Base-by-base conservation (phyloP, 2,888 invertebrate genomes). In the Drosophila lacicola region DNA sequence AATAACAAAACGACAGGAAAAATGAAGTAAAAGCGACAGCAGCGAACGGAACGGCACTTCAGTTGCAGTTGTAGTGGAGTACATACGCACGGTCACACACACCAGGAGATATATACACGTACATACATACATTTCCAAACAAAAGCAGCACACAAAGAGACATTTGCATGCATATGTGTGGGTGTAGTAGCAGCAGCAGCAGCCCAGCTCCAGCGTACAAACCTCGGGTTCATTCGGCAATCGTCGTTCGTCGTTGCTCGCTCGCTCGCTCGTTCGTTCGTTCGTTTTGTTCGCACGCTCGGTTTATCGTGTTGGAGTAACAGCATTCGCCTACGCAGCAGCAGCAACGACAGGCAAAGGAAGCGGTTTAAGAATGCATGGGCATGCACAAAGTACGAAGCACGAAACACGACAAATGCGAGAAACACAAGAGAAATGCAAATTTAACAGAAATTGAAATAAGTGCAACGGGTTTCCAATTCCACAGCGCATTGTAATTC, bases 311-410 rank as follows among this genome's bases (percentile, higher is more conserved):
- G 54, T 64, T 71, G 78, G 67, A 78, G 77, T 77, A 77, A 71
- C 77, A 77, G 79, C 82, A 81, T 83, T 87, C 83, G 80, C 83
- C 83, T 88, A 83, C 83, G 82, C 82, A 82, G 80, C 83, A 77
- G 33, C 50, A 51, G 34, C 70, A 70, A 56, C 58, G 36, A 21
- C 75, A 70, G 66, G 55, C 71, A 60, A 78, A 77, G 78, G 81
- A 78, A 78, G 71, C 78, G 78, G 79, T 74, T 76, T 58, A 53
- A 79, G 80, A 77, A 79, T 79, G 79, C 79, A 78, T 71, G 71
- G 70, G 71, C 71, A 79, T 78, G 77, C 80, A 78, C 61, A 72
- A 78, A 67, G 50, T 57, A 62, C 65, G 56, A 77, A 56, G 57
- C 39, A 65, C 61, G 34, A 54, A 51, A 58, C 47, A 56, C 56